Conservation (phyloP, 2,888 invertebrate species). For the Slavum lentiscoides region DNA sequence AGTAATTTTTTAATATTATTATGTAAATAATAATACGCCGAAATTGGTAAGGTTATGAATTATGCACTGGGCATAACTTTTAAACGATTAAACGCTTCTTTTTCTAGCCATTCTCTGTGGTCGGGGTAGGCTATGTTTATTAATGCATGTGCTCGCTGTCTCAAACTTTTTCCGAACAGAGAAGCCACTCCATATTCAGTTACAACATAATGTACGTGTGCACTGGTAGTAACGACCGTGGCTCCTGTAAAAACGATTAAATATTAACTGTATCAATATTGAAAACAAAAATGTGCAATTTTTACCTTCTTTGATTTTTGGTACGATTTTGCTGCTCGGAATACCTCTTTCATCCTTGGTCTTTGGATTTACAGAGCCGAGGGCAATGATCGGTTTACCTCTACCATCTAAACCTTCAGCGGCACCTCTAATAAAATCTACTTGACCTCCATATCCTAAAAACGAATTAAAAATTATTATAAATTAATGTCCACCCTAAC, state of each 20-base stretch:
- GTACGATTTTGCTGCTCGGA: slow-evolving; percentile 70
- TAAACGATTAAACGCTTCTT: slow-evolving; percentile 82
- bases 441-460: slow-evolving; percentile 83
- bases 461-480: neutral
- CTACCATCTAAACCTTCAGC: slow-evolving; percentile 80
- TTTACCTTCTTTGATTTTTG: slow-evolving; percentile 76
- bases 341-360: slow-evolving; percentile 55
- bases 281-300: neutral
- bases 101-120: slow-evolving; percentile 81
- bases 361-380: slow-evolving; percentile 73
- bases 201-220: slow-evolving; percentile 90
- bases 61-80: slow-evolving; percentile 74
- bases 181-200: slow-evolving; percentile 90
- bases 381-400: slow-evolving; percentile 90
- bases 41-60: neutral
- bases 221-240: slow-evolving; percentile 90
- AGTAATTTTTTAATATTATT: too few relatives aligned
- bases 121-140: slow-evolving; percentile 89
- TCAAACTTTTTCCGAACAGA: slow-evolving; percentile 84
- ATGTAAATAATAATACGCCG: too few relatives aligned
- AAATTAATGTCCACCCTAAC: neutral
- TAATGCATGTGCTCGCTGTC: slow-evolving; percentile 86
- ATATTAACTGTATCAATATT: neutral
- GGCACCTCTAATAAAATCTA: slow-evolving; percentile 91
- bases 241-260: slow-evolving; percentile 67